Conservation (phyloP, 2,113 vertebrate species). For the Sceloporus tristichus region DNA sequence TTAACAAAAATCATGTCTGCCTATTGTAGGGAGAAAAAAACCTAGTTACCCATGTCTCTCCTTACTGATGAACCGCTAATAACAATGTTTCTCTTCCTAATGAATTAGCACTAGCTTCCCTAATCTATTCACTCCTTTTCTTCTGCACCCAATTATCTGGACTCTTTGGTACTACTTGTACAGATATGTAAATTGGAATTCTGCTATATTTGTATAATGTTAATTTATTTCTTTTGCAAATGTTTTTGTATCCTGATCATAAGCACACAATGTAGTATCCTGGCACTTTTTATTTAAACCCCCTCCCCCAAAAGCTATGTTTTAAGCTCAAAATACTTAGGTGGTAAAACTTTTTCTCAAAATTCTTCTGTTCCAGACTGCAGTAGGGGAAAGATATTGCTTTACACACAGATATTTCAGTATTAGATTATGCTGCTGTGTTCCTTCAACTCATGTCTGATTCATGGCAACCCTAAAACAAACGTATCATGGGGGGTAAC, state of each 20-base stretch:
- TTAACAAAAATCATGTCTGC: neutral
- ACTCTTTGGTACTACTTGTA: conserved; percentile 10
- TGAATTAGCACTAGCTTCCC: neutral
- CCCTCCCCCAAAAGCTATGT: neutral
- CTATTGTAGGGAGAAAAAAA: neutral
- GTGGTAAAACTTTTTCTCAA: neutral
- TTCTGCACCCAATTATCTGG: conserved; percentile 24
- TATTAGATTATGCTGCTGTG: neutral
- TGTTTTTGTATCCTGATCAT: neutral
- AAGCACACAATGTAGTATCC: neutral
- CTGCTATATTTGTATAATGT: neutral
- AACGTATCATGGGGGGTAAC: too few species aligned
- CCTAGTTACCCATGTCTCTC: neutral
- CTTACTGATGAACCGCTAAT: neutral
- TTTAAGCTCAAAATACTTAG: neutral
- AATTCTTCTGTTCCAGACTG: neutral
- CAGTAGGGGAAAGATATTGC: too few species aligned
- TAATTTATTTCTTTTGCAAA: conserved; percentile 10
- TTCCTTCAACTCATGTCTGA: too few species aligned
- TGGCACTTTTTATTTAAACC: neutral
- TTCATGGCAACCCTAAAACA: too few species aligned
- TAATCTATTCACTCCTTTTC: neutral
- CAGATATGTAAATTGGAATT: conserved; percentile 1
- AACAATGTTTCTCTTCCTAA: conserved; percentile 19
- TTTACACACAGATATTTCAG: neutral